Evolutionary conservation across 2,888 invertebrate species (phyloP), one percentile per base, ranked within the genome.

Genomic region (Acleris laterana): DNA sequence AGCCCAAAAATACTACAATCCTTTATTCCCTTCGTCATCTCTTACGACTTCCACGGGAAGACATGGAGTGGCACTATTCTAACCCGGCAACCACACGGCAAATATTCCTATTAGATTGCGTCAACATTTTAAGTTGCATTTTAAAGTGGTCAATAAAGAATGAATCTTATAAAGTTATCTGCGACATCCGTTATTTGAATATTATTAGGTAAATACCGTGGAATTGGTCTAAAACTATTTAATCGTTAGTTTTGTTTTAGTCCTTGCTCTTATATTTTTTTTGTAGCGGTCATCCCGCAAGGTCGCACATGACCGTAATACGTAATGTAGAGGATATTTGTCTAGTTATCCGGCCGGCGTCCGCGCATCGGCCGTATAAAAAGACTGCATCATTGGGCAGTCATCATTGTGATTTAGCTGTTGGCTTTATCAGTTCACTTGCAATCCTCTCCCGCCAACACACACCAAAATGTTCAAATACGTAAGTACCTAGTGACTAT

Each of bases 401-500:
- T 67, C 68, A 75, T 74, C 77, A 80, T 76, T 77, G 63, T 61
- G 58, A 71, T 58, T 70, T 71, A 51, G 55, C 66, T 68, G 63
- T 63, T 69, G 65, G 50, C 65, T 48, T 66, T 55, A 69, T 63
- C 67, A 63, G 63, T 63, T 59, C 53, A 44, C 52, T 62, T 68
- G 65, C 61, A 71, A 73, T 72, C 68, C 71, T 72, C 74, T 65
- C 61, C 69, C 69, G 71, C 64, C 52, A 72, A 51, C 69, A 62
- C 63, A 67, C 55, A 68, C 62, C 79, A 90, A 83, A 63, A 93
- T 93, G 93, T 90, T 91, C 78, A 93, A 93, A 90, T 89, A 86
- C 78, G 93, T 93, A 72, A 90, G 93, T 88, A 46, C 38, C 13
- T 13, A 38, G 11, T 38, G 38, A 38, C 38, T 3, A 38, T 38